Conservation (phyloP, 2,888 invertebrate species). For the Tipula vernalis region DNA sequence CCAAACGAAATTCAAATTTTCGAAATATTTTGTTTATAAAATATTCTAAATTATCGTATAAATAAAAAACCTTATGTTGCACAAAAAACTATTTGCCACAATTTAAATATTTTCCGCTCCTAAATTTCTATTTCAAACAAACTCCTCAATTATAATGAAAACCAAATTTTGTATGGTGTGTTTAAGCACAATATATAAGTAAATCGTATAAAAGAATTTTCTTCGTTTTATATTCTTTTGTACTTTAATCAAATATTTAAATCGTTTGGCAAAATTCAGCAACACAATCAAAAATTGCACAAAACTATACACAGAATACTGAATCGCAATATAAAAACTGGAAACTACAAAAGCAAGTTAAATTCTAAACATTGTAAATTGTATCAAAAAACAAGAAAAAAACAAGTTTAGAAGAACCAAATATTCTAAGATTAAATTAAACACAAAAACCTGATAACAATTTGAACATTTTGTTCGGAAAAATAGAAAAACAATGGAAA, state of each 20-base stretch:
- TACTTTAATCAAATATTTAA: neutral
- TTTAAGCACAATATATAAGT: too few relatives aligned
- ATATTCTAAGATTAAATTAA: neutral
- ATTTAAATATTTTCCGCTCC: too few relatives aligned
- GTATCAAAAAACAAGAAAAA: neutral
- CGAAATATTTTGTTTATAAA: too few relatives aligned
- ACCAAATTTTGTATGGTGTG: too few relatives aligned
- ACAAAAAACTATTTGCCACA: too few relatives aligned
- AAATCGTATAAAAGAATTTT: constrained; percentile 4
- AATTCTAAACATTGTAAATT: neutral
- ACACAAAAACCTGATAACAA: neutral
- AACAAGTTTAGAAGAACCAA: neutral
- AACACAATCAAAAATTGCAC: neutral
- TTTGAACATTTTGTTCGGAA: neutral
- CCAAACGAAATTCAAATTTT: too few relatives aligned
- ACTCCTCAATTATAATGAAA: too few relatives aligned
- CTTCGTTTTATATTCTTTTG: neutral
- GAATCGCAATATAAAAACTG: neutral
- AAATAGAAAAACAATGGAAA: neutral
- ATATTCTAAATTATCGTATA: too few relatives aligned
- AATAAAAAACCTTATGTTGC: too few relatives aligned
- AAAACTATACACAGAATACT: too few relatives aligned
- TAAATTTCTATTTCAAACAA: too few relatives aligned
- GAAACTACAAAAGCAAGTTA: neutral
- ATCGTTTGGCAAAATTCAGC: neutral